phyloP scores from a whole-genome alignment of 2,888 invertebrate genomes.

The Acleris sparsana region DNA sequence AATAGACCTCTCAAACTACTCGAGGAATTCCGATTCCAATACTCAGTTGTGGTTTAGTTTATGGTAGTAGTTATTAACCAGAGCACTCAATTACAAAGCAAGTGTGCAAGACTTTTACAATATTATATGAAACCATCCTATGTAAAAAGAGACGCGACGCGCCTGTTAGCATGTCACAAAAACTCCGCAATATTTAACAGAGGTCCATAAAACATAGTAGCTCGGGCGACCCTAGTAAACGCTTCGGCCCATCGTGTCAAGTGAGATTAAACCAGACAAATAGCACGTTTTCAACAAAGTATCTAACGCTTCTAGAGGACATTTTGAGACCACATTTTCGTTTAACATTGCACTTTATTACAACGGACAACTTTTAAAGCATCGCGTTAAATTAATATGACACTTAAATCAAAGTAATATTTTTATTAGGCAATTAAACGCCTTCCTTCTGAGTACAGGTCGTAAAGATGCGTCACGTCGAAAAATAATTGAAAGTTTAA shows the following conservation, averaged over 20 bases:
- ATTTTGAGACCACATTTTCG: slow-evolving; percentile 1
- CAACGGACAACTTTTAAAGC: slow-evolving; percentile 34
- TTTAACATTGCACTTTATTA: slow-evolving; percentile 35
- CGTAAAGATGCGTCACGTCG: slow-evolving; percentile 47
- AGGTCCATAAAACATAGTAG: slow-evolving; percentile 62
- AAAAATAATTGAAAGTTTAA: slow-evolving; percentile 57
- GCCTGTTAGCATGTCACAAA: not conserved
- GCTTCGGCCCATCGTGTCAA: slow-evolving; percentile 53
- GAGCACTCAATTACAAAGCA: no score
- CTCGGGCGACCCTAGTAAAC: slow-evolving; percentile 63
- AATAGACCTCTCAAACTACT: no score
- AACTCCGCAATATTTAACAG: slow-evolving; percentile 58
- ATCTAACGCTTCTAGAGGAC: slow-evolving; percentile 13
- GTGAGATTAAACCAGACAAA: slow-evolving; percentile 59
- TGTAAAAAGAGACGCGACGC: no score
- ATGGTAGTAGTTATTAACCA: no score
- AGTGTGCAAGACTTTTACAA: no score
- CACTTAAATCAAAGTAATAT: slow-evolving; percentile 54
- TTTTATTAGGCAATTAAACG: slow-evolving; percentile 64
- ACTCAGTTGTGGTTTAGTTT: no score
- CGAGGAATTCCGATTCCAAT: no score
- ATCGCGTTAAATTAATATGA: slow-evolving; percentile 42
- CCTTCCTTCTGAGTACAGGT: slow-evolving; percentile 51
- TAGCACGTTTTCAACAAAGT: slow-evolving; percentile 45
- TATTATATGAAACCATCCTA: no score